Evolutionary conservation across 1,140 invertebrate species (phyloP).

Genomic region (Chionoecetes opilio): DNA sequence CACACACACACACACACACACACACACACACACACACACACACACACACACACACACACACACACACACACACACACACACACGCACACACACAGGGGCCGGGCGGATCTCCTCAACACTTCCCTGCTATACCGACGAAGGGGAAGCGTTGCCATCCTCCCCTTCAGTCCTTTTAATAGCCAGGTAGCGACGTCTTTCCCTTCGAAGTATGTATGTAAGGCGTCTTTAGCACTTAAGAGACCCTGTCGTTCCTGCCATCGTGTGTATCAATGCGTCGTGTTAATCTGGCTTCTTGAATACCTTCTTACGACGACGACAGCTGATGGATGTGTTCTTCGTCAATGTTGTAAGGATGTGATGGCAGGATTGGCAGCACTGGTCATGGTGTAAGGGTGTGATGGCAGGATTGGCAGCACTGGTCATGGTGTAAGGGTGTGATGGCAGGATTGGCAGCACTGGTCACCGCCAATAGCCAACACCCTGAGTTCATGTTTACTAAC

Average conservation of each 20-base stretch:
- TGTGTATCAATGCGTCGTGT: no score
- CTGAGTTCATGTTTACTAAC: slow-evolving; percentile 69
- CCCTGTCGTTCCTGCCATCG: neutral
- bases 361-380: slow-evolving; percentile 53
- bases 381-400: neutral
- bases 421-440: neutral
- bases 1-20: no score
- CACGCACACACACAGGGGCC: no score
- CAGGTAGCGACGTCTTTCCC: neutral
- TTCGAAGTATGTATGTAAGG: neutral
- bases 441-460: slow-evolving; percentile 55
- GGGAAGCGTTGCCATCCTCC: neutral
- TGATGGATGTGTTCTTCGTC: neutral
- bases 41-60: no score
- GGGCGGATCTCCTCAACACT: no score
- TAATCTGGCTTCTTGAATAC: neutral
- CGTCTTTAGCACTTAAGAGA: neutral
- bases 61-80: no score
- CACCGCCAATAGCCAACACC: slow-evolving; percentile 68
- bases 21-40: no score
- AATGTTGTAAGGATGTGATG: neutral
- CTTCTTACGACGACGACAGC: neutral
- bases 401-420: slow-evolving; percentile 53
- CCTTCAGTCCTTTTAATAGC: neutral
- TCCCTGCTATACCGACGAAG: neutral